A percentile compares a stretch with the other conserved stretches of the same genome.
Conservation (phyloP, 2,888 invertebrate species). For the Shargacucullia verbasci region DNA sequence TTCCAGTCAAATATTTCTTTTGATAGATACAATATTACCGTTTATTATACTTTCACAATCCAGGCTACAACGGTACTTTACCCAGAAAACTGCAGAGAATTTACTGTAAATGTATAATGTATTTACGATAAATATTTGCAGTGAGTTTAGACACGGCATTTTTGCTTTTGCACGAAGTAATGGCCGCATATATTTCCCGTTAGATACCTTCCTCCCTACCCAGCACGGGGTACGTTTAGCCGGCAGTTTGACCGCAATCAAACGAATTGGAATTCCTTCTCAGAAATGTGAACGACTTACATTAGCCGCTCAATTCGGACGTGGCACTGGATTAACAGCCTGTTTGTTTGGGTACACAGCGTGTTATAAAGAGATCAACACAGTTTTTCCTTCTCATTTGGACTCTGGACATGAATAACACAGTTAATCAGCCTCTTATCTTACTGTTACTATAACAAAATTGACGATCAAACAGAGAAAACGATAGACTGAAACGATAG, state of each 20-base stretch:
- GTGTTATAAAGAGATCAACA: constrained; percentile 4
- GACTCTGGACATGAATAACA: constrained; percentile 9
- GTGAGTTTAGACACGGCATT: constrained; percentile 22
- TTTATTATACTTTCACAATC: too few species aligned
- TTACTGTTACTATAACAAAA: constrained; percentile 6
- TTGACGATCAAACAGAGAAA: not conserved
- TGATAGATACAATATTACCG: too few species aligned
- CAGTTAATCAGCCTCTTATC: not conserved
- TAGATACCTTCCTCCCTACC: constrained; percentile 37
- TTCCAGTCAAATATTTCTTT: too few species aligned
- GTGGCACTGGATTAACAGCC: constrained; percentile 13
- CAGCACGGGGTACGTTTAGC: constrained; percentile 36
- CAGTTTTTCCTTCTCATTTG: constrained; percentile 12
- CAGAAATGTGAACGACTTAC: constrained; percentile 48
- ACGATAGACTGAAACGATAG: too few species aligned
- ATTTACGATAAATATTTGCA: constrained; percentile 33
- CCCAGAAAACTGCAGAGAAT: constrained; percentile 11
- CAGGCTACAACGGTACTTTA: not conserved
- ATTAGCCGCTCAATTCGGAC: constrained; percentile 25
- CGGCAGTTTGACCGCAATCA: constrained; percentile 56
- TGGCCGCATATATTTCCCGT: constrained; percentile 58
- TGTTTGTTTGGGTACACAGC: constrained; percentile 19
- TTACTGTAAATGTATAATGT: constrained; percentile 4
- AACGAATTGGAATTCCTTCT: constrained; percentile 52
- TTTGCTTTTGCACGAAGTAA: constrained; percentile 43